Base-by-base conservation (phyloP, 1,140 invertebrate species). In the Oryctes rhinoceros region DNA sequence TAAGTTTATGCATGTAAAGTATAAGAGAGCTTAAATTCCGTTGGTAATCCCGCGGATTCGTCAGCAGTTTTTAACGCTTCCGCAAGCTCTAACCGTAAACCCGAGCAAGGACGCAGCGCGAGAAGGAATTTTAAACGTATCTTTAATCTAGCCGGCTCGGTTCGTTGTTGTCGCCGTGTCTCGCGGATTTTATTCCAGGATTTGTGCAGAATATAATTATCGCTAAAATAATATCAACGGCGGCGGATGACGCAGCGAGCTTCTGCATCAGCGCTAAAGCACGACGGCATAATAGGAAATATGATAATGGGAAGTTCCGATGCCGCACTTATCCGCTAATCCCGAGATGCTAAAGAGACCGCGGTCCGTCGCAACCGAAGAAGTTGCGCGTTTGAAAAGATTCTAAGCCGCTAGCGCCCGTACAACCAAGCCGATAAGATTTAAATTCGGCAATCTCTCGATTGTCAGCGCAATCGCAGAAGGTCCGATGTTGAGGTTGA, bases 31-130 rank as follows among this genome's bases (percentile, higher is more conserved):
- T 53, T 53, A 53, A 18, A 53, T 15, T 13, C 49, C 4, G 49
- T 4, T 53, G n/a, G 49, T 53, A 53, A 53, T 53, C 49, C n/a
- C 49, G n/a, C 49, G 49, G 49, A 53, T 53, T 53, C 49, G 49
- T 53, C 49, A 53, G 49, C 49, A 53, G 49, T 53, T 53, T 53
- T 53, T 53, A 53, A 53, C 49, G 49, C 49, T 53, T 53, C 49
- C n/a, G 13, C 49, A 53, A 53, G 49, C 49, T 13, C n/a, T 53
- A 53, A 53, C 9, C n/a, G 49, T 13, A 53, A 15, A 18, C 49
- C 13, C n/a, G 47, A 48, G 24, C 24, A 44, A 10, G 1, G 39
- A 44, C 9, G 39, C 5, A 53, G 49, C 2, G n/a, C n/a, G 4
- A 53, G 49, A 53, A 53, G 49, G 49, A 53, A 53, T 53, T 53